These are phyloP conservation scores for Pterophyllum scalare DNA, from an alignment of 2,113 vertebrate species.

Conservation along the genomic window DNA sequence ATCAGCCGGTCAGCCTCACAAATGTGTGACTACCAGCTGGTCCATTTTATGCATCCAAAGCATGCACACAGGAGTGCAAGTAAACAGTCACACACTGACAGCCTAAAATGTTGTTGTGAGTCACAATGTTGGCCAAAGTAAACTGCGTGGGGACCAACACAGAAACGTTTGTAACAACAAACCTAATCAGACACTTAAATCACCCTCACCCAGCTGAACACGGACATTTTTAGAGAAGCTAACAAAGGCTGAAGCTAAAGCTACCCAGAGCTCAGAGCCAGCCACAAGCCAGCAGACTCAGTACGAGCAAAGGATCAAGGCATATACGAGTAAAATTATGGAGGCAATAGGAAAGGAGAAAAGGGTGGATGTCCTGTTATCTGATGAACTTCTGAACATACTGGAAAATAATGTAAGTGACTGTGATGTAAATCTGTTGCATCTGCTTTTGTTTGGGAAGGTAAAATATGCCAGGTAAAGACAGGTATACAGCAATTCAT, in stretches of 20 bases:
- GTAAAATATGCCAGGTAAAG: background rate
- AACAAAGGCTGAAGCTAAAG: background rate
- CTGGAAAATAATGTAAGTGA: background rate
- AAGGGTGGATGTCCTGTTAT: no score
- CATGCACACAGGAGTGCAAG: background rate
- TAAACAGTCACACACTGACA: background rate
- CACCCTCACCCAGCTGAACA: background rate
- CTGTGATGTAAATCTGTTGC: background rate
- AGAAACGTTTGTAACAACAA: background rate
- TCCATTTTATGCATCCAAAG: background rate
- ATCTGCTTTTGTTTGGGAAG: background rate
- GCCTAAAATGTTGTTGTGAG: background rate
- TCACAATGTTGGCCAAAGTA: background rate
- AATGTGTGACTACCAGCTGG: no score
- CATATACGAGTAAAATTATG: no score
- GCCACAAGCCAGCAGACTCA: background rate
- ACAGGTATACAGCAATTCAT: no score
- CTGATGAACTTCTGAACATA: background rate
- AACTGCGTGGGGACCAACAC: background rate
- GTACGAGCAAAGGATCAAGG: background rate
- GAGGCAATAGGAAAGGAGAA: no score
- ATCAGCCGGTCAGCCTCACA: no score
- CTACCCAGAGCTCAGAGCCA: background rate
- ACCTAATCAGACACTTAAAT: background rate
- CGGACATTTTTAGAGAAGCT: background rate